A percentile compares a stretch with the other conserved stretches of the same genome.
Evolutionary conservation across 2,888 invertebrate species (phyloP).

Genomic region (Eupithecia tripunctaria): DNA sequence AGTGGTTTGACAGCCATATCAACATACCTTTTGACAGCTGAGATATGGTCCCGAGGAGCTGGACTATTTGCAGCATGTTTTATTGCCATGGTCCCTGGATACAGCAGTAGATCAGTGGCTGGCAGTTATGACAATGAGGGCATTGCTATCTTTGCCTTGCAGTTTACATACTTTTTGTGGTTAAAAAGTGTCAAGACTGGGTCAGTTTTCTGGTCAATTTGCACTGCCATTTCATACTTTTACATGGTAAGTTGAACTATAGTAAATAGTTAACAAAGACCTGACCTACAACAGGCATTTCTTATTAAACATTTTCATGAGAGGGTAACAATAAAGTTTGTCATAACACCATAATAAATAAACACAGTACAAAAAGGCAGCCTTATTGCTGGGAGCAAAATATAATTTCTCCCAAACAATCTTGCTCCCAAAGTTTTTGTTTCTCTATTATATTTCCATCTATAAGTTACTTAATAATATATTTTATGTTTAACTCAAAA

Average conservation of each 20-base stretch:
- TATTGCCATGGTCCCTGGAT: slow-evolving; percentile 99
- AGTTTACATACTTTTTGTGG: slow-evolving; percentile 99
- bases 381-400: too few relatives aligned
- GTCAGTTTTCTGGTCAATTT: slow-evolving; percentile 97
- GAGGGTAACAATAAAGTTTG: neutral
- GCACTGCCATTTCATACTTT: slow-evolving; percentile 98
- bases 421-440: neutral
- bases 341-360: neutral
- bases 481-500: neutral
- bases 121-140: slow-evolving; percentile 99
- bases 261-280: neutral
- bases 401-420: too few relatives aligned
- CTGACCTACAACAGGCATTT: neutral
- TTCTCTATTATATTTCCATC: neutral
- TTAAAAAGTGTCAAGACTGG: slow-evolving; percentile 99
- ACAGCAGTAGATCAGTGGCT: slow-evolving; percentile 99
- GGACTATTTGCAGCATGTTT: slow-evolving; percentile 99
- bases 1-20: slow-evolving; percentile 99
- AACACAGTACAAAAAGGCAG: too few relatives aligned
- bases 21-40: slow-evolving; percentile 98
- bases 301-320: neutral
- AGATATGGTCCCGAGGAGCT: slow-evolving; percentile 98
- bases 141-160: slow-evolving; percentile 99
- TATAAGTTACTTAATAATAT: neutral
- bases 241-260: slow-evolving; percentile 93